phyloP scores from a whole-genome alignment of 2,888 invertebrate species.

The Cactoblastis cactorum region DNA sequence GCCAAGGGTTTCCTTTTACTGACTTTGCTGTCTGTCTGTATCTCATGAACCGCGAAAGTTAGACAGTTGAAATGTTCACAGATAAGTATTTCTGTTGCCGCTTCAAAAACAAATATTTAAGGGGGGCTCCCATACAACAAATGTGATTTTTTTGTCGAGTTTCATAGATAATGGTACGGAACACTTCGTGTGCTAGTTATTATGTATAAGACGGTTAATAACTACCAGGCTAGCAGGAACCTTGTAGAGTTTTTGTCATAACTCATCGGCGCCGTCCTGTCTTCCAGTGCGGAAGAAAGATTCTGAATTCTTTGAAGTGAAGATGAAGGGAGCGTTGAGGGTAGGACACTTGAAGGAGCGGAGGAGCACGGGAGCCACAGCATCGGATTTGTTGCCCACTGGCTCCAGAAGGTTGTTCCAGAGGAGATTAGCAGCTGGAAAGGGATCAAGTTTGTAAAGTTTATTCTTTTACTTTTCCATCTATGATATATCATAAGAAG shows the following conservation, averaged over 20 bases:
- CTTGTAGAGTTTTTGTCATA: not conserved
- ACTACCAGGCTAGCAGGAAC: not conserved
- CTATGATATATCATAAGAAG: no score
- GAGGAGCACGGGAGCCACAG: conserved; percentile 76
- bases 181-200: no score
- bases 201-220: not conserved
- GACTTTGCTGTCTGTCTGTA: no score
- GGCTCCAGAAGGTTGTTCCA: conserved; percentile 88
- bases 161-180: no score
- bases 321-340: conserved; percentile 79
- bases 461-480: no score
- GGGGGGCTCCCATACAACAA: no score
- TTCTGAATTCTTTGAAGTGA: conserved; percentile 79
- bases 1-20: no score
- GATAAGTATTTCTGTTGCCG: no score
- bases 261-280: conserved; percentile 46
- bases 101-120: no score
- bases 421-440: conserved; percentile 82
- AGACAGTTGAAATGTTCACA: no score
- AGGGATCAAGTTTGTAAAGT: not conserved
- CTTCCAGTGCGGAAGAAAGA: conserved; percentile 44
- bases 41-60: no score
- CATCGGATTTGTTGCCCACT: conserved; percentile 81
- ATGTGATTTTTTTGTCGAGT: no score
- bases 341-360: conserved; percentile 82